phyloP scores from a whole-genome alignment of 2,888 invertebrate genomes.

The Nomada ferruginata region DNA sequence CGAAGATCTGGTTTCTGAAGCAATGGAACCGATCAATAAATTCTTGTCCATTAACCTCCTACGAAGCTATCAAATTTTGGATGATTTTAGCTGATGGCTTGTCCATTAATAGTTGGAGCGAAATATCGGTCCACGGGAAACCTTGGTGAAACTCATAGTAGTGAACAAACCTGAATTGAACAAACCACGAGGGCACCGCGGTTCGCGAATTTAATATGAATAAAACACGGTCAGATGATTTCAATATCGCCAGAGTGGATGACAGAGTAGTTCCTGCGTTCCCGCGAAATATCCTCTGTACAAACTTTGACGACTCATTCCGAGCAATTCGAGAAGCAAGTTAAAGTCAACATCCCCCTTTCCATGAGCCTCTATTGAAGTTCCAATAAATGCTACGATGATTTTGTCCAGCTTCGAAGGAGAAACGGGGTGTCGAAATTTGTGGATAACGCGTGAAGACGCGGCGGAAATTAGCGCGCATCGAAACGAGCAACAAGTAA shows the following conservation, averaged over 20 bases:
- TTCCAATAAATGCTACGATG: too few species aligned
- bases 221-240: slow-evolving; percentile 54
- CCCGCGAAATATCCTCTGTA: background rate
- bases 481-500: slow-evolving; percentile 52
- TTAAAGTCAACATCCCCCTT: too few species aligned
- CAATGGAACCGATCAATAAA: too few species aligned
- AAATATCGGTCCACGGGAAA: background rate
- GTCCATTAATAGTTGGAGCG: background rate
- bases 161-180: too few species aligned
- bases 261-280: slow-evolving; percentile 15
- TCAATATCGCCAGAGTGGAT: slow-evolving; percentile 67
- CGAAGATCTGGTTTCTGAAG: too few species aligned
- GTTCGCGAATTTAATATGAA: slow-evolving; percentile 1
- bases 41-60: too few species aligned
- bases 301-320: slow-evolving; percentile 42
- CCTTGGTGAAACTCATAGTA: background rate
- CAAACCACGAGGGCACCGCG: background rate
- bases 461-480: slow-evolving; percentile 41
- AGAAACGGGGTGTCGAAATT: background rate
- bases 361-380: too few species aligned
- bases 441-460: background rate
- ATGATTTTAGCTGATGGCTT: too few species aligned
- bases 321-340: too few species aligned
- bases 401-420: too few species aligned
- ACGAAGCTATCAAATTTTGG: too few species aligned